Percentiles rank a stretch among this genome's conserved stretches.
These are phyloP conservation scores for Icerya purchasi DNA, from an alignment of 2,888 invertebrate species.

Conservation along the genomic window DNA sequence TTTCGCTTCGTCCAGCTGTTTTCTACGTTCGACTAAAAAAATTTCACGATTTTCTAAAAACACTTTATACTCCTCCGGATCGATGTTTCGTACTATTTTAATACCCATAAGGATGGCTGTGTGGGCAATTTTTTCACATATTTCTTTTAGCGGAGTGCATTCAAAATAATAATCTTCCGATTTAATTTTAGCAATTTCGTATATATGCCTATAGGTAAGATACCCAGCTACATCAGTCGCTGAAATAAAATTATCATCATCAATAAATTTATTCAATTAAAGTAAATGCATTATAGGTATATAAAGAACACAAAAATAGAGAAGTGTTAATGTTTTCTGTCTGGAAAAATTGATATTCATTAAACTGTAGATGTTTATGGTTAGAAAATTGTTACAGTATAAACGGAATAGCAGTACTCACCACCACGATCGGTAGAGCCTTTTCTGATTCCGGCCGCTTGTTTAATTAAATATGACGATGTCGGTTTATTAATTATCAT, in stretches of 20 bases:
- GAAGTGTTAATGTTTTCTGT: too few species aligned
- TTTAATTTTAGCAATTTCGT: constrained; percentile 96
- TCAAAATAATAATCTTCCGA: constrained; percentile 56
- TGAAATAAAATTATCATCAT: too few species aligned
- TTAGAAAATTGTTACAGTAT: background rate
- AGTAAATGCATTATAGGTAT: too few species aligned
- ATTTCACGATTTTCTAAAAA: constrained; percentile 56
- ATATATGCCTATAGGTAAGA: constrained; percentile 81
- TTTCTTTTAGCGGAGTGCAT: constrained; percentile 38
- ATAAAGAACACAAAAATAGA: too few species aligned
- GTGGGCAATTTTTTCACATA: constrained; percentile 59
- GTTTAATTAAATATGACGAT: constrained; percentile 66
- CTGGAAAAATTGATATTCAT: too few species aligned
- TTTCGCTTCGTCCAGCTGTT: constrained; percentile 54
- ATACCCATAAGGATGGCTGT: constrained; percentile 65
- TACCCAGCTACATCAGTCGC: constrained; percentile 64
- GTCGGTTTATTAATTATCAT: constrained; percentile 70
- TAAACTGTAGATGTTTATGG: background rate
- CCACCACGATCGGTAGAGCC: constrained; percentile 47
- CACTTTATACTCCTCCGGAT: constrained; percentile 54
- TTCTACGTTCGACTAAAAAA: constrained; percentile 49
- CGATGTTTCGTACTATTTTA: constrained; percentile 53
- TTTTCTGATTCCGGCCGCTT: constrained; percentile 78
- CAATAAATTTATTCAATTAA: too few species aligned
- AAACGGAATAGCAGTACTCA: background rate